Conservation (phyloP, 2,888 invertebrate genomes). For the Agrochola circellaris region DNA sequence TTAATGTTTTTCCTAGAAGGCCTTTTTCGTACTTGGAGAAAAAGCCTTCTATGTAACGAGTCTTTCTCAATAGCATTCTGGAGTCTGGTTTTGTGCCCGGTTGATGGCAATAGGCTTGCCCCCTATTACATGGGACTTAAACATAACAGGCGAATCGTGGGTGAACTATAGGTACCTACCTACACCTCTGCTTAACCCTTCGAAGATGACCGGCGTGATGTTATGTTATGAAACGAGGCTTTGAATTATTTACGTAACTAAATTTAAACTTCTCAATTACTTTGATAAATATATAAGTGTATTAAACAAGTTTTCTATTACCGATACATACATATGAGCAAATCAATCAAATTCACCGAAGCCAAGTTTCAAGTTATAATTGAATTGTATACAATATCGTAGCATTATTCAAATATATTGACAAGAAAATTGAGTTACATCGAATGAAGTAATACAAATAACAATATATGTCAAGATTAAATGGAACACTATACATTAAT, state of each 20-base stretch:
- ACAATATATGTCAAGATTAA: slow-evolving; percentile 5
- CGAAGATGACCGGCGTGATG: no score
- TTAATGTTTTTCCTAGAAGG: no score
- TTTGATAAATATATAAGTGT: not conserved
- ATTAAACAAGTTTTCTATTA: not conserved
- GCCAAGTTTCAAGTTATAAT: slow-evolving; percentile 12
- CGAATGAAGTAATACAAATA: slow-evolving; percentile 17
- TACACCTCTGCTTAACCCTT: no score
- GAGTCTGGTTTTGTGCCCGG: no score
- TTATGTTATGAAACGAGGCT: not conserved
- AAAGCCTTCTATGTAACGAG: not conserved
- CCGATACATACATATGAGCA: not conserved
- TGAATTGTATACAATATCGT: slow-evolving; percentile 11
- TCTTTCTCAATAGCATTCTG: not conserved
- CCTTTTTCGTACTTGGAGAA: no score
- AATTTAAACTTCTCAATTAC: not conserved
- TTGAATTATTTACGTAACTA: not conserved
- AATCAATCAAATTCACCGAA: slow-evolving; percentile 40
- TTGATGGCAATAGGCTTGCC: no score
- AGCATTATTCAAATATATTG: slow-evolving; percentile 35
- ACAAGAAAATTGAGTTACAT: slow-evolving; percentile 31
- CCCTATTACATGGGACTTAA: no score
- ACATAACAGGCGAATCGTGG: no score
- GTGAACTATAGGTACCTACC: no score
- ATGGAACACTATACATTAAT: slow-evolving; percentile 23